Conservation (phyloP, 2,113 vertebrate species). For the Oncorhynchus gorbuscha region DNA sequence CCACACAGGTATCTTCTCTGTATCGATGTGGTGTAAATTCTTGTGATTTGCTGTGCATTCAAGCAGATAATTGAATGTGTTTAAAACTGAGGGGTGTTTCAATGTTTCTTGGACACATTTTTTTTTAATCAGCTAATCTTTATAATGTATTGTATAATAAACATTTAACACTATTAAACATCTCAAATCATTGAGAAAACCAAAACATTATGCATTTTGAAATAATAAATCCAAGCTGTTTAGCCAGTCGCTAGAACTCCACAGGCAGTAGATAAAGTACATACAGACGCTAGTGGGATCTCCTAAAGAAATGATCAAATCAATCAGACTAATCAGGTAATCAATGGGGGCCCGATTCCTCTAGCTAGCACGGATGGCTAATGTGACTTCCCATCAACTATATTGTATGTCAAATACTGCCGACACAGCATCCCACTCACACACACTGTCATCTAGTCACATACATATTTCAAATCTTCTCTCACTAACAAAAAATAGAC, state of each 20-base stretch:
- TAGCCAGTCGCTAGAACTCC: constrained; percentile 8
- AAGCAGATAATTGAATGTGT: neutral
- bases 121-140: no score
- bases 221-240: constrained; percentile 1
- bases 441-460: constrained; percentile 44
- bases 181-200: neutral
- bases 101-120: neutral
- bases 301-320: constrained; percentile 75
- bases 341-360: constrained; percentile 66
- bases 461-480: constrained; percentile 54
- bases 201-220: neutral
- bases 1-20: neutral
- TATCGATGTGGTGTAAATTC: neutral
- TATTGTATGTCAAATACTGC: constrained; percentile 62
- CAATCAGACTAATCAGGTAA: constrained; percentile 77
- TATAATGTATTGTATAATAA: no score
- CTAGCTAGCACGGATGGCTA: constrained; percentile 52
- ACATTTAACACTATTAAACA: no score
- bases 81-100: neutral
- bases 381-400: constrained; percentile 59
- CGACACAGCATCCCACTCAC: constrained; percentile 58
- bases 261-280: constrained; percentile 58
- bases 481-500: constrained; percentile 9
- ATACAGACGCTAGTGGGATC: constrained; percentile 60
- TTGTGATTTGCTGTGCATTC: constrained; percentile 9